Evolutionary conservation across 1,140 invertebrate genomes (phyloP).

Genomic region (Eurytemora carolleeae): DNA sequence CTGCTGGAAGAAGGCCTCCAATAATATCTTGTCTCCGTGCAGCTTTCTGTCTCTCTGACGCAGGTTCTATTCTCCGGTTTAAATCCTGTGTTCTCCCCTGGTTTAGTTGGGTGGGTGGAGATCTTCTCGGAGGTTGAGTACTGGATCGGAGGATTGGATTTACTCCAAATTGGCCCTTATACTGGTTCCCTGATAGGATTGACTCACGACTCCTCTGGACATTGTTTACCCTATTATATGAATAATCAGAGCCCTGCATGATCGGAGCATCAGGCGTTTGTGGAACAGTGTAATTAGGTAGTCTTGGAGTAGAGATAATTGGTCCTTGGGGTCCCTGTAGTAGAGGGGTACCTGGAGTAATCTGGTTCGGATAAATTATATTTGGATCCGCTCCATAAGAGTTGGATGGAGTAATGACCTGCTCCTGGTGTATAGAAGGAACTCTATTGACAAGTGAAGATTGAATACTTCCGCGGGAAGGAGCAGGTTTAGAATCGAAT

Average conservation of each 20-base stretch:
- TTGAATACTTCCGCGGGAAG: too few species aligned
- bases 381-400: background rate
- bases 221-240: background rate
- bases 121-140: background rate
- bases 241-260: background rate
- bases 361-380: conserved; percentile 4
- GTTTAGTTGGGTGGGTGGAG: too few species aligned
- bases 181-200: too few species aligned
- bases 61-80: background rate
- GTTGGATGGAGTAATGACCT: background rate
- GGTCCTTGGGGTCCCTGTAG: conserved; percentile 8
- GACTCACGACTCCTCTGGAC: background rate
- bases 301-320: conserved; percentile 1
- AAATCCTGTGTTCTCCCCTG: background rate
- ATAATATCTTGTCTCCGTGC: background rate
- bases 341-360: background rate
- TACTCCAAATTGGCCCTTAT: background rate
- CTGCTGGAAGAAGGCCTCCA: conserved; percentile 1
- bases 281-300: background rate
- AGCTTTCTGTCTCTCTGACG: background rate
- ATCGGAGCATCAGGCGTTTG: conserved; percentile 6
- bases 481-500: too few species aligned
- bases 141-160: background rate
- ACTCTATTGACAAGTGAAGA: background rate
- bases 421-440: background rate